Evolutionary conservation across 1,140 invertebrate species (phyloP), one percentile per base, ranked within the genome.

Genomic region (Drosophila insularis): DNA sequence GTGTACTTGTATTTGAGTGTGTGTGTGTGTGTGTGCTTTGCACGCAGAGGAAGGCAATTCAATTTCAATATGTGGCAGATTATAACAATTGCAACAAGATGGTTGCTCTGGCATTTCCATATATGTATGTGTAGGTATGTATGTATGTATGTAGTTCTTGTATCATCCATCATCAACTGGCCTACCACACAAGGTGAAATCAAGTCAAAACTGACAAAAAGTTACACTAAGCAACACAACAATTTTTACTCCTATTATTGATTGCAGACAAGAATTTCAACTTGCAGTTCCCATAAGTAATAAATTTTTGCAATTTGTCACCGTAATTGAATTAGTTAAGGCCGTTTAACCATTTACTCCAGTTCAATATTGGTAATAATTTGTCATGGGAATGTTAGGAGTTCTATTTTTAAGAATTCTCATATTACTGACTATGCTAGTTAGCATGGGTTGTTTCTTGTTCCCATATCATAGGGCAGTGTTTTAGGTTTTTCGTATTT

Each of bases 51-150:
- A 58, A 17, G 55, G 55, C 74, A 77, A 77, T 76, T 77, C 74
- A 76, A 77, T 76, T 77, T 76, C 74, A 76, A 70, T 76, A 76
- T 75, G 74, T 70, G 73, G 73, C 73, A 64, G 77, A 70, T 76
- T 77, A 77, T 66, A 77, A 77, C 74, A 77, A 77, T 77, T 77
- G 73, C 67, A 43, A 46, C 43, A 50, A 50, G 43, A 50, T 50
- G 60, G 72, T 64, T 71, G 39, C 50, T 32, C 21, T 35, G 43
- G 17, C 35, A 39, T 21, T 53, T 50, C 23, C 8, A 71, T 58
- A 50, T n/a, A 21, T 27, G 17, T 35, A 17, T 14, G 23, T 53
- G 11, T 65, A 4, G 0, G 31, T 32, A 32, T 32, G 4, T 31
- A 5, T 31, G 5, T 5, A 31, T 31, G 5, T 31, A 31, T 11